Evolutionary conservation across 1,140 invertebrate species (phyloP), one percentile per base, ranked within the genome.

Genomic region (Drosophila trapezifrons): DNA sequence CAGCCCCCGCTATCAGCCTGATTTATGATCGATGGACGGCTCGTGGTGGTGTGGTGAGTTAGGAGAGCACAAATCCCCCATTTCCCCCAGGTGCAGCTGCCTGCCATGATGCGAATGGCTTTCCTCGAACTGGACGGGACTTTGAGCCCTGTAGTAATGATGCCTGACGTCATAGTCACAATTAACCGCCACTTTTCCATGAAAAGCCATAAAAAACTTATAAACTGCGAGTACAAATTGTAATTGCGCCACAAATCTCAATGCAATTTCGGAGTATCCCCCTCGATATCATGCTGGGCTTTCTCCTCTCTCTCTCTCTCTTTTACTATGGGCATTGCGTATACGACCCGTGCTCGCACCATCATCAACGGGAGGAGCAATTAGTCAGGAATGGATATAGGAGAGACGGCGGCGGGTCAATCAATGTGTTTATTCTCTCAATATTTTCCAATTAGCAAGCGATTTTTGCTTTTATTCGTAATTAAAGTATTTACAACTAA

Each of bases 401-500:
- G 40, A n/a, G 25, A 12, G 56, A 7, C 20, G 42, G 25, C 35
- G 35, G 38, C 25, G 8, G 25, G 18, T 56, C 67, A 62, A 64
- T 54, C 62, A 51, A 76, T 74, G 59, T 75, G 70, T 52, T 66
- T 69, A 76, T 80, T 71, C 70, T 67, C 57, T 46, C 76, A 63
- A 77, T 80, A 78, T 66, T 76, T 86, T 72, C 71, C 83, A 86
- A 85, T 86, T 86, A 86, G 82, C 79, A 37, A 55, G 22, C 70
- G 83, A 82, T 87, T 87, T 83, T 67, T 67, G 45, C 58, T 55
- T 82, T 76, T 72, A 71, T 72, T 72, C 51, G 62, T 69, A 76
- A 77, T 82, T 82, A 72, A 87, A 82, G 83, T 86, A 87, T 86
- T 86, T 82, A 87, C 79, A 67, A 47, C 73, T 83, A 66, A 76